phyloP scores from a whole-genome alignment of 2,888 invertebrate species.

The Meandrusa payeni region DNA sequence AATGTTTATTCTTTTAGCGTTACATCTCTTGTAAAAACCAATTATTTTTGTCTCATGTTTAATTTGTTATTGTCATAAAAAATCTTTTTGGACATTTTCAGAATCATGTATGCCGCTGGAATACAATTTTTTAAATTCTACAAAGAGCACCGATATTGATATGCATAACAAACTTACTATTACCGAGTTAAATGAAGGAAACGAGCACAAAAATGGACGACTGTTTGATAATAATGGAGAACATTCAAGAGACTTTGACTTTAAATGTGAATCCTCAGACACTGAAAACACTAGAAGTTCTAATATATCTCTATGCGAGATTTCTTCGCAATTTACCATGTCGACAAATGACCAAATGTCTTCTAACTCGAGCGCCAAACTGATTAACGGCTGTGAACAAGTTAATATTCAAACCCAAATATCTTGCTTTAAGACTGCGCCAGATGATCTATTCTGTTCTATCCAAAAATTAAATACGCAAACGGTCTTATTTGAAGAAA shows the following conservation, averaged over 20 bases:
- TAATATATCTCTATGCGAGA: slow-evolving; percentile 4
- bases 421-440: slow-evolving; percentile 28
- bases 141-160: neutral
- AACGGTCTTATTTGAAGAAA: slow-evolving; percentile 51
- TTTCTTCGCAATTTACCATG: slow-evolving; percentile 10
- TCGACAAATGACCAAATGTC: neutral
- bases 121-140: slow-evolving; percentile 2
- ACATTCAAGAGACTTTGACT: neutral
- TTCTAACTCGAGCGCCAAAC: slow-evolving; percentile 4
- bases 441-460: slow-evolving; percentile 46
- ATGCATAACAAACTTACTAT: slow-evolving; percentile 12
- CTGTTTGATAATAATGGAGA: neutral
- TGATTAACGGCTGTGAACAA: neutral
- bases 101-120: slow-evolving; percentile 9
- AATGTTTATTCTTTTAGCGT: too few relatives aligned
- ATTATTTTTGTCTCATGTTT: too few relatives aligned
- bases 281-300: slow-evolving; percentile 11
- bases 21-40: too few relatives aligned
- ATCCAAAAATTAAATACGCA: slow-evolving; percentile 50
- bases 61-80: too few relatives aligned
- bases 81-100: too few relatives aligned
- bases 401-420: slow-evolving; percentile 25
- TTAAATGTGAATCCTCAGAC: slow-evolving; percentile 6
- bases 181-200: slow-evolving; percentile 16
- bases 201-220: too few relatives aligned